phyloP scores from a whole-genome alignment of 2,113 vertebrate genomes.

The Polypterus senegalus region DNA sequence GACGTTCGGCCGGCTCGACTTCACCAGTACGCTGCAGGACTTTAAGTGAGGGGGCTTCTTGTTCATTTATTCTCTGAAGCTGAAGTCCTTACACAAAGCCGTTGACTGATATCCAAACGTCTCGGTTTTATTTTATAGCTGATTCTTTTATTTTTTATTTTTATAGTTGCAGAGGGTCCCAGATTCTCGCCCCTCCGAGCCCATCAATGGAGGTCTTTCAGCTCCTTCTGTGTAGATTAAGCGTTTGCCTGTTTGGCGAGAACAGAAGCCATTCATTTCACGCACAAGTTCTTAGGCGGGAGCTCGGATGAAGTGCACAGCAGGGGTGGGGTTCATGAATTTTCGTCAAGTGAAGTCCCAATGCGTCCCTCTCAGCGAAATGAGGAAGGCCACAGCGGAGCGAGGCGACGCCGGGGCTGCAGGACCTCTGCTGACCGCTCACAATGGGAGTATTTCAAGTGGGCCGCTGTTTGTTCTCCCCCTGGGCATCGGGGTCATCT shows the following conservation, averaged over 20 bases:
- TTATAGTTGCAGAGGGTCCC: too few species aligned
- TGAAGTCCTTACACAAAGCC: too few species aligned
- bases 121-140: too few species aligned
- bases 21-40: too few species aligned
- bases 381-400: conserved; percentile 28
- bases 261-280: conserved; percentile 43
- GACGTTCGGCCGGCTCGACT: too few species aligned
- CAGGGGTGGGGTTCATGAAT: conserved; percentile 15
- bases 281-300: conserved; percentile 20
- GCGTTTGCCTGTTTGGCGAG: conserved; percentile 25
- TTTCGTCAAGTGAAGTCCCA: conserved; percentile 20
- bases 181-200: too few species aligned
- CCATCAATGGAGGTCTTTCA: too few species aligned
- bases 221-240: too few species aligned
- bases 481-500: neutral
- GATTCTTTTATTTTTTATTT: too few species aligned
- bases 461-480: conserved; percentile 1
- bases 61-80: too few species aligned
- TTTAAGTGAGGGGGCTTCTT: too few species aligned
- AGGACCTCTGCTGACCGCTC: conserved; percentile 6
- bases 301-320: conserved; percentile 19
- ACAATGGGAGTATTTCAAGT: conserved; percentile 1
- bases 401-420: conserved; percentile 22
- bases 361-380: conserved; percentile 26
- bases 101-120: too few species aligned